Evolutionary conservation across 1,140 invertebrate species (phyloP), one percentile per base, ranked within the genome.

Genomic region (Heliconius hewitsoni): DNA sequence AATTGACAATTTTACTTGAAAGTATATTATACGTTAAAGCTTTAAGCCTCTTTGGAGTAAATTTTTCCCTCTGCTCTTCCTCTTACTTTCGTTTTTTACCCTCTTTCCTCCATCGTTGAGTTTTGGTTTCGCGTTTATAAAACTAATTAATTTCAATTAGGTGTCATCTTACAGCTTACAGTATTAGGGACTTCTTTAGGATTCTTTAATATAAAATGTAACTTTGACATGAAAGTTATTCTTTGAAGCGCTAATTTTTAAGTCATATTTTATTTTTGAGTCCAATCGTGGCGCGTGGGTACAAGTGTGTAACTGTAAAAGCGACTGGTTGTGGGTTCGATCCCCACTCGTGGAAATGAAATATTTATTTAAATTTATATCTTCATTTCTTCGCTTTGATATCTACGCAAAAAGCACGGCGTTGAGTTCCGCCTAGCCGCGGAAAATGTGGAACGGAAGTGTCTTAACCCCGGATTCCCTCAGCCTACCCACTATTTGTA

Each of bases 61-160:
- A 66, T 30, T 66, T 66, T 66, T n/a, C 60, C 60, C 27, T 66
- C 23, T 66, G 60, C 27, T 30, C 60, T 27, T 16, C 27, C 60
- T 66, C 11, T 60, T 27, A 60, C 57, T 23, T 30, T 30, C 9
- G 0, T 16, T 66, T 66, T 66, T 66, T 27, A 30, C 60, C 60
- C 23, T 66, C 60, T 27, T 66, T 30, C 23, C 60, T 66, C 60
- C 60, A 27, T 66, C 60, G 27, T 23, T 66, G 60, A 66, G 60
- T 66, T 66, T 66, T 66, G 60, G 27, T 30, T 66, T 66, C 60
- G 60, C 60, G 60, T 23, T 66, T 66, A 66, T 30, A 66, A 30
- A 66, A 66, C 23, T 66, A 66, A 66, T 66, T 30, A 66, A 66
- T 66, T 66, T 66, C 60, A 66, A 66, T 66, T 66, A 66, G 4